Base-by-base conservation (phyloP, 2,797 vertebrate genomes). In the Platyrinchus mystaceus region DNA sequence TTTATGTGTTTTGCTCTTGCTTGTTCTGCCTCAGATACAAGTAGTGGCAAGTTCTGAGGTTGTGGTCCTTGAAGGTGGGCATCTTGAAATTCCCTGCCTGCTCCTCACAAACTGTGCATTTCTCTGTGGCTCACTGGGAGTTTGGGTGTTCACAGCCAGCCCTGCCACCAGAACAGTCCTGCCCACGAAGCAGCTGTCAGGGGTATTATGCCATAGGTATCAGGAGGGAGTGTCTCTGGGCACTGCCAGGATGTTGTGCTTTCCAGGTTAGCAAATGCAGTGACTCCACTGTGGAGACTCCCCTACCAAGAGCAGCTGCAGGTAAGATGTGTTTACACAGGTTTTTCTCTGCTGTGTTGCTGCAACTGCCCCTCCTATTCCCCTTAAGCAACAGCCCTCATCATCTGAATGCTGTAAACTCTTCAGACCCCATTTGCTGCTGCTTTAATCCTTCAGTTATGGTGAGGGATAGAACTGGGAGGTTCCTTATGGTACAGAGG, bases 271-370 rank as follows among this genome's bases (percentile, higher is more conserved):
- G 97, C 98, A 5, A 96, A 98, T n/a, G 97, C 50, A 9, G 98
- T 98, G 59, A 98, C 98, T 4, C 98, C 98, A 20, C 95, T 99
- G 37, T 99, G 98, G 98, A 98, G 98, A 88, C 93, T 98, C 64
- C 97, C 95, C 82, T 99, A 99, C 93, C 97, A 98, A 21, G 97
- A 99, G 52, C 98, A 99, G 94, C 98, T 99, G 37, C 94, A 97
- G 96, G 96, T 98, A 86, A 70, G 93, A 82, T 47, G 37, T 32
- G 17, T 17, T 85, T 58, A 19, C 2, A 0, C 14, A 46, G 64
- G 44, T 5, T 84, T 67, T 46, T 39, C 41, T 88, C 17, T 46
- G 12, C 60, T 1, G 0, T 41, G 19, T 55, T 88, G 23, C 16
- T 46, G 55, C 36, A 39, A 0, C 28, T 75, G 64, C n/a, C 8